phyloP scores from a whole-genome alignment of 2,113 vertebrate species.

The Corvus cornix region DNA sequence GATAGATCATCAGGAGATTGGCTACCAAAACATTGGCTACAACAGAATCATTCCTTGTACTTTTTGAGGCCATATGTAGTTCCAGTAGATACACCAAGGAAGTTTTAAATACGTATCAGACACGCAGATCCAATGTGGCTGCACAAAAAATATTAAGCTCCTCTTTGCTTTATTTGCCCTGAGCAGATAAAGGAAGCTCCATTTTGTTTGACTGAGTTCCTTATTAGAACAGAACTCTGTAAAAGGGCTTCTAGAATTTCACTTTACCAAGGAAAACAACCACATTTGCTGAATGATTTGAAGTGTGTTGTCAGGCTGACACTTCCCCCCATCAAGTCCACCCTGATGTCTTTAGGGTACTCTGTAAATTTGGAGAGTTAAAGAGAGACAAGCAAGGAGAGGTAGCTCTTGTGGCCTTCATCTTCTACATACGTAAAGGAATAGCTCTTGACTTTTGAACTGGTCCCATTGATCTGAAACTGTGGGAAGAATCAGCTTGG shows the following conservation, averaged over 20 bases:
- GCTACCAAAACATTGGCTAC: not conserved
- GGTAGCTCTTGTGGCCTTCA: not conserved
- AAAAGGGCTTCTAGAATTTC: not conserved
- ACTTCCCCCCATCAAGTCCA: not conserved
- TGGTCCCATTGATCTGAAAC: not conserved
- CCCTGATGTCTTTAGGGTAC: not conserved
- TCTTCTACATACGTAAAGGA: not conserved
- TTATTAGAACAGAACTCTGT: not conserved
- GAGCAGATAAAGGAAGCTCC: not conserved
- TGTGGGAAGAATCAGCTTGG: not conserved
- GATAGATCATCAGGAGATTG: not conserved
- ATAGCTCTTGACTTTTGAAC: not conserved
- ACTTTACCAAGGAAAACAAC: not conserved
- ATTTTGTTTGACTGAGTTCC: not conserved
- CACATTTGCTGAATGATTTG: not conserved
- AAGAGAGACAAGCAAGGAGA: not conserved
- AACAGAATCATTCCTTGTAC: not conserved
- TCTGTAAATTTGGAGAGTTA: not conserved
- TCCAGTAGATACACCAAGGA: not conserved
- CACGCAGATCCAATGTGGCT: not conserved
- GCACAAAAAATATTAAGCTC: not conserved
- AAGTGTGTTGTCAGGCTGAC: not conserved
- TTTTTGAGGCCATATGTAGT: not conserved
- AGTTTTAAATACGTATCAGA: not conserved
- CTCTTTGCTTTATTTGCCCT: not conserved